Evolutionary conservation across 1,140 invertebrate genomes (phyloP).

Genomic region (Parasteatoda tepidariorum): DNA sequence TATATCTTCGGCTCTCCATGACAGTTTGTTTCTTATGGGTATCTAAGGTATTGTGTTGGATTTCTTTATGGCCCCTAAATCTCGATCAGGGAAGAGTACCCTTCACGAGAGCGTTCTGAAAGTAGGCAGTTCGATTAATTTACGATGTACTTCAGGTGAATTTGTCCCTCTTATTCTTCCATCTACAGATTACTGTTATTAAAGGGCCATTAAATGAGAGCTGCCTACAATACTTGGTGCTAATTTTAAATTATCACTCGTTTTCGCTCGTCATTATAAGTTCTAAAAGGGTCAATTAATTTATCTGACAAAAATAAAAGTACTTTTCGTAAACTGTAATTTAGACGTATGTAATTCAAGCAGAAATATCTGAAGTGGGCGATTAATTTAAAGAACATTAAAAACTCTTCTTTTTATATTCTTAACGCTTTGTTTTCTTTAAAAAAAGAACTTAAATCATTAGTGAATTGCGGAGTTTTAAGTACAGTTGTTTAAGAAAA

Average conservation of each 20-base stretch:
- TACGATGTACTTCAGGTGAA: constrained; percentile 40
- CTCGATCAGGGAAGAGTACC: constrained; percentile 16
- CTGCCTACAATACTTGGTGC: neutral
- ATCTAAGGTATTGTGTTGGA: constrained; percentile 38
- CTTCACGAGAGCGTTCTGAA: constrained; percentile 34
- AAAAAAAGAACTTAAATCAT: too few species aligned
- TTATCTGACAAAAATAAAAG: too few species aligned
- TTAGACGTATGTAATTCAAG: too few species aligned
- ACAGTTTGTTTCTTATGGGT: constrained; percentile 43
- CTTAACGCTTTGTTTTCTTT: too few species aligned
- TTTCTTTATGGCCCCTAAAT: constrained; percentile 51
- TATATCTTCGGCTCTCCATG: constrained; percentile 44
- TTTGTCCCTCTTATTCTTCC: constrained; percentile 47
- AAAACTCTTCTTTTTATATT: too few species aligned
- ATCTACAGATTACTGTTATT: constrained; percentile 39
- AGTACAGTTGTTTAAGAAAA: too few species aligned
- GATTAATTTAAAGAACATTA: too few species aligned
- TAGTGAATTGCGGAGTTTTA: too few species aligned
- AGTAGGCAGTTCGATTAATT: constrained; percentile 44
- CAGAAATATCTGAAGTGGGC: too few species aligned
- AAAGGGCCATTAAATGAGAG: constrained; percentile 38
- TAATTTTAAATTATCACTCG: constrained; percentile 23
- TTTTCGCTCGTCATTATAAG: too few species aligned
- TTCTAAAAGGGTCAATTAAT: too few species aligned
- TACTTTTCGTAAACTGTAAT: too few species aligned